Evolutionary conservation across 2,113 vertebrate species (phyloP).

Genomic region (Notothenia rossii): DNA sequence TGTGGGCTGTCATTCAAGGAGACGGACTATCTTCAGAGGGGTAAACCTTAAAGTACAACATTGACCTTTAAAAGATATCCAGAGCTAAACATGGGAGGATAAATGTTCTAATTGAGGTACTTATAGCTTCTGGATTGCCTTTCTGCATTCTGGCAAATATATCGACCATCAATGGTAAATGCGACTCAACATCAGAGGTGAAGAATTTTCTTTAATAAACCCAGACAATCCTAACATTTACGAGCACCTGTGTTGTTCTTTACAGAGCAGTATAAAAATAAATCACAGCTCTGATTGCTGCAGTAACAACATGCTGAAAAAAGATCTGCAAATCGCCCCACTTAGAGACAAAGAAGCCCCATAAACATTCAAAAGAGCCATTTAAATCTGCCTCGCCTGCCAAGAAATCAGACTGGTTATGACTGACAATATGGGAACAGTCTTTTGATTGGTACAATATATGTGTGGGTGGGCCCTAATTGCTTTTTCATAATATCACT

Average conservation of each 20-base stretch:
- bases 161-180: background rate
- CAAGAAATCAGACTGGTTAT: background rate
- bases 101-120: background rate
- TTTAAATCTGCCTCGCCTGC: conserved; percentile 11
- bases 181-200: background rate
- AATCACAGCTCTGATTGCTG: conserved; percentile 34
- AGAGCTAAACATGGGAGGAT: background rate
- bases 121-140: background rate
- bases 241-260: conserved; percentile 22
- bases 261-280: conserved; percentile 5
- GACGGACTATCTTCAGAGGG: background rate
- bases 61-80: conserved; percentile 25
- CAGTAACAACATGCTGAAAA: conserved; percentile 16
- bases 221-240: background rate
- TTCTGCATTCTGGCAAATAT: background rate
- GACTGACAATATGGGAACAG: background rate
- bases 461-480: background rate
- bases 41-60: background rate
- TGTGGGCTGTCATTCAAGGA: conserved; percentile 30
- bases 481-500: background rate
- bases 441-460: background rate
- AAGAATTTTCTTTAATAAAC: background rate
- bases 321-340: conserved; percentile 25
- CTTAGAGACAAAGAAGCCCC: conserved; percentile 23
- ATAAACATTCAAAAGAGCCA: conserved; percentile 30